Evolutionary conservation across 2,797 vertebrate genomes (phyloP).

Genomic region (Enteromius radiatus): DNA sequence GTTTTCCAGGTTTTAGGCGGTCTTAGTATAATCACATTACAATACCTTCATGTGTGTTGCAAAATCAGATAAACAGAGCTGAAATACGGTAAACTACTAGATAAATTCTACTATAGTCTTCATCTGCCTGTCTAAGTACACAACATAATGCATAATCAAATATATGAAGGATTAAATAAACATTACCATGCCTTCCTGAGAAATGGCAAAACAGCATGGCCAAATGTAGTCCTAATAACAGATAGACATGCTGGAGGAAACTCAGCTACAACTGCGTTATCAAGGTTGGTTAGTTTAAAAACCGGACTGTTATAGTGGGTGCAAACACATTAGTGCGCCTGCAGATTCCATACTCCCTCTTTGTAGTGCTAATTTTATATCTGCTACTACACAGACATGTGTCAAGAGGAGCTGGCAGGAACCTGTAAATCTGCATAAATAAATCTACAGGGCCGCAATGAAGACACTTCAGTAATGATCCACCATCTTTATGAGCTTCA

Average conservation of each 20-base stretch:
- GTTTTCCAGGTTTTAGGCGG: background rate
- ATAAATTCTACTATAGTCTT: constrained; percentile 37
- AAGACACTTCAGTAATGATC: constrained; percentile 78
- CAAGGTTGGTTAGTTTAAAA: background rate
- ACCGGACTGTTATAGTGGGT: background rate
- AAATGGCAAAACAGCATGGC: constrained; percentile 14
- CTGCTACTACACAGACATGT: constrained; percentile 45
- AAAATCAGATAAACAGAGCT: constrained; percentile 4
- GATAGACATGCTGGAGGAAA: background rate
- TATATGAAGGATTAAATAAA: background rate
- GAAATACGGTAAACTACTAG: constrained; percentile 33
- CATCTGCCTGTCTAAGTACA: background rate
- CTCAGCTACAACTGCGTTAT: background rate
- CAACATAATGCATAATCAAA: background rate
- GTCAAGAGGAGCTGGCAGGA: constrained; percentile 47
- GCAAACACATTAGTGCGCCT: background rate
- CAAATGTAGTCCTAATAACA: constrained; percentile 41
- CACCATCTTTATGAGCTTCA: constrained; percentile 59
- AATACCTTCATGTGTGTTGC: background rate
- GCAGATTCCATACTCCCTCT: constrained; percentile 6
- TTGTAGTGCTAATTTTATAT: constrained; percentile 53
- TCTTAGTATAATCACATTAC: background rate
- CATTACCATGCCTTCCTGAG: background rate
- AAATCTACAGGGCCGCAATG: constrained; percentile 43
- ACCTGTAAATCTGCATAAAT: constrained; percentile 54